Percentiles rank a stretch among this genome's conserved stretches.
These are phyloP conservation scores for Melipona bicolor DNA, from an alignment of 2,888 invertebrate genomes.

Conservation along the genomic window DNA sequence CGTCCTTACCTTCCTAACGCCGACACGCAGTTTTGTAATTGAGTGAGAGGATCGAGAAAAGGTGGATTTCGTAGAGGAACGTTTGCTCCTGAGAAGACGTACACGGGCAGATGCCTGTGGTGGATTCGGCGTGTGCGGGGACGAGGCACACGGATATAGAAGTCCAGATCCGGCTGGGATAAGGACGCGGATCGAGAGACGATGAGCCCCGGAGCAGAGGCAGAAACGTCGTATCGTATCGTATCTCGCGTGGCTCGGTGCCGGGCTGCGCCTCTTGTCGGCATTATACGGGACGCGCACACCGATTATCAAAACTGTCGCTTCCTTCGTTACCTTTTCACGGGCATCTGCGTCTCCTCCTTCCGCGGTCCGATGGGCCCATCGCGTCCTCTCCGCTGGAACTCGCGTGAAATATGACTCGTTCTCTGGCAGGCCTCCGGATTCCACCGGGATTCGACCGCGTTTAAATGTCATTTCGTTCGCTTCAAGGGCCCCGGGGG, in stretches of 20 bases:
- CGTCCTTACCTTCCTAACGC: no score
- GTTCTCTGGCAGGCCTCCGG: slow-evolving; percentile 35
- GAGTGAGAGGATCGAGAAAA: no score
- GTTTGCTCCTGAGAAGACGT: slow-evolving; percentile 21
- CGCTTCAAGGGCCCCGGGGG: not conserved
- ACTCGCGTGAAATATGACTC: slow-evolving; percentile 52
- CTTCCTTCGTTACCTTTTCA: slow-evolving; percentile 77
- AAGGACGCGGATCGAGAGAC: slow-evolving; percentile 37
- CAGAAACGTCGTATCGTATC: slow-evolving; percentile 59
- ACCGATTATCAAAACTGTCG: slow-evolving; percentile 80
- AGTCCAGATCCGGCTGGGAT: slow-evolving; percentile 51
- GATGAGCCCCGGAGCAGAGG: slow-evolving; percentile 36
- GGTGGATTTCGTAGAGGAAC: not conserved
- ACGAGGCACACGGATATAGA: slow-evolving; percentile 38
- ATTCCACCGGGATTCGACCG: slow-evolving; percentile 38
- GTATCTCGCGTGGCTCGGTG: slow-evolving; percentile 45
- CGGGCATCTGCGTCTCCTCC: slow-evolving; percentile 71
- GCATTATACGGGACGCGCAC: slow-evolving; percentile 68
- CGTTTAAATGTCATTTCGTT: slow-evolving; percentile 43
- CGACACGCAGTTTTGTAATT: no score
- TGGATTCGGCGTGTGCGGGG: not conserved
- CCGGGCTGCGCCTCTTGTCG: slow-evolving; percentile 58
- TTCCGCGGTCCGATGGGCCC: slow-evolving; percentile 63
- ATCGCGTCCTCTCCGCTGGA: slow-evolving; percentile 45
- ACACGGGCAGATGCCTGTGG: slow-evolving; percentile 7